Percentiles rank a stretch among this genome's conserved stretches.
Conservation (phyloP, 2,888 invertebrate species). For the Cataglyphis albicans region DNA sequence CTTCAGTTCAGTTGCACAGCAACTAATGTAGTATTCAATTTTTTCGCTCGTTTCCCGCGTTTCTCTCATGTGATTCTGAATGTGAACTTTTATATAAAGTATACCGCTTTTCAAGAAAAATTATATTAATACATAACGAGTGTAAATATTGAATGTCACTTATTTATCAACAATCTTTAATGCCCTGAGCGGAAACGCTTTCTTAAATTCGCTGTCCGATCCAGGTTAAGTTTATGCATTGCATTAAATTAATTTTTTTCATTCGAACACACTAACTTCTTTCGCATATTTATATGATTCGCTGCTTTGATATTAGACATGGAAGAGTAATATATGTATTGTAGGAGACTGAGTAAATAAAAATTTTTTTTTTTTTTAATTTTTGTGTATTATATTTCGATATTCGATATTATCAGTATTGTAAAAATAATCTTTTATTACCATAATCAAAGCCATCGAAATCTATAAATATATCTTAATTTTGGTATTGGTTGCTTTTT, state of each 20-base stretch:
- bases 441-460: neutral
- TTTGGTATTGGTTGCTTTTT: neutral
- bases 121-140: no score
- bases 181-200: no score
- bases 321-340: neutral
- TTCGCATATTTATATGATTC: neutral
- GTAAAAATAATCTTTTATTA: neutral
- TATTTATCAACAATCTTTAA: neutral
- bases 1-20: neutral
- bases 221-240: constrained; percentile 25
- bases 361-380: neutral
- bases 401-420: neutral
- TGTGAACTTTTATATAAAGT: neutral
- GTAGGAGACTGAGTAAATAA: neutral
- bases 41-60: neutral
- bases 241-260: neutral
- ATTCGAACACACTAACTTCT: neutral
- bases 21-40: neutral
- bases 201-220: neutral
- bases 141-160: neutral
- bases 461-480: neutral
- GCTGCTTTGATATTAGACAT: neutral
- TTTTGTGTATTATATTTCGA: neutral
- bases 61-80: neutral
- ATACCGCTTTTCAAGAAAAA: neutral